phyloP scores from a whole-genome alignment of 2,113 vertebrate species.

The Ceyx melanurus region DNA sequence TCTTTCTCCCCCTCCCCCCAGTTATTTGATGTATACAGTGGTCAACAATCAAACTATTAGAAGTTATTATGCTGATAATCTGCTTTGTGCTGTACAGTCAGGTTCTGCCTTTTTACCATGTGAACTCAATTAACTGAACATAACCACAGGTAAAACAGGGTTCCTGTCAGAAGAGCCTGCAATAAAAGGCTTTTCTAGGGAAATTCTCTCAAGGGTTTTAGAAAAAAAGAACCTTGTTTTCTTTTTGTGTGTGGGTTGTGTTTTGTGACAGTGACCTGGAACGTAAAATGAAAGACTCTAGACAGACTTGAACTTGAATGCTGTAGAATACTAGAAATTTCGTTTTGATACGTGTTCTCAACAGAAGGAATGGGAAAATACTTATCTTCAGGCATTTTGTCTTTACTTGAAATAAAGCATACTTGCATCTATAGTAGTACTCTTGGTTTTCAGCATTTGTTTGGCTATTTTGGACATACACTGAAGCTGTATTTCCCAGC shows the following conservation, averaged over 20 bases:
- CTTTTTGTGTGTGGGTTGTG: background rate
- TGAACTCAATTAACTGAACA: background rate
- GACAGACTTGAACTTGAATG: background rate
- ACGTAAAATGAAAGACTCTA: background rate
- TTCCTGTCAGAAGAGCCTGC: background rate
- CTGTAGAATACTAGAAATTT: background rate
- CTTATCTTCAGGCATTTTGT: conserved; percentile 29
- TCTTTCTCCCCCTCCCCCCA: background rate
- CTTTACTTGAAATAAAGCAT: conserved; percentile 37
- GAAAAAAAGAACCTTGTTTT: background rate
- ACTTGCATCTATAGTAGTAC: background rate
- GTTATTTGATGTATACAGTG: background rate
- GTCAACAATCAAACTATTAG: background rate
- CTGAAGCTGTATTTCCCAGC: background rate
- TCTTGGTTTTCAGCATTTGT: conserved; percentile 17
- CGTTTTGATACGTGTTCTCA: background rate
- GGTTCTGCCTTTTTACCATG: background rate
- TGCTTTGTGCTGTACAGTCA: background rate
- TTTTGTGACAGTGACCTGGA: background rate
- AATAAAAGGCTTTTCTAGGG: background rate
- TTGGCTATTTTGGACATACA: background rate
- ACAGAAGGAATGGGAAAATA: conserved; percentile 39
- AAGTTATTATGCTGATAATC: background rate
- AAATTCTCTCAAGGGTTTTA: background rate
- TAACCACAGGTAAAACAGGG: background rate